These are phyloP conservation scores for Teleogryllus oceanicus DNA, from an alignment of 2,888 invertebrate genomes.

Conservation along the genomic window DNA sequence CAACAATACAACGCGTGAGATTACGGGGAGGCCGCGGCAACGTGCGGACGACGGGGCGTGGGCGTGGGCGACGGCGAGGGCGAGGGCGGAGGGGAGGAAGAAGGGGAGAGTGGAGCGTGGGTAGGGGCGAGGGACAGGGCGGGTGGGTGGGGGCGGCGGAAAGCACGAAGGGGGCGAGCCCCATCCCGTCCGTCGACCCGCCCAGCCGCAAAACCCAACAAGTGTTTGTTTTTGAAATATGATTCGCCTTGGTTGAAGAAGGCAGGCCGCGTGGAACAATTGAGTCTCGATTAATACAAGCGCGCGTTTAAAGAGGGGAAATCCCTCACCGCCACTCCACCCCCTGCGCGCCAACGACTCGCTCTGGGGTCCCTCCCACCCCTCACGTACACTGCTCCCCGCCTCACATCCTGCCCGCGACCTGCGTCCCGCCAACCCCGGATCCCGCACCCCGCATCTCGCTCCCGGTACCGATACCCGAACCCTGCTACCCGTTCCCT, in stretches of 20 bases:
- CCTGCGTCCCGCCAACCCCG: too few species aligned
- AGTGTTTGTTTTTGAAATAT: constrained; percentile 18
- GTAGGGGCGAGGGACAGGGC: background rate
- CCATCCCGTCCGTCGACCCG: background rate
- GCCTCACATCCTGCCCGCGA: too few species aligned
- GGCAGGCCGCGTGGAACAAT: background rate
- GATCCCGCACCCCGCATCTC: too few species aligned
- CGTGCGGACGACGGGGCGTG: background rate
- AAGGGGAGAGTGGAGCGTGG: background rate
- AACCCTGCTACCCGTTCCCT: too few species aligned
- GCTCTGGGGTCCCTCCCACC: too few species aligned
- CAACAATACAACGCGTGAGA: background rate
- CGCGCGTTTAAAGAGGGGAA: too few species aligned
- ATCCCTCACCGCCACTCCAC: too few species aligned
- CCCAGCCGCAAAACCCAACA: background rate
- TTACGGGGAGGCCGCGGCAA: background rate
- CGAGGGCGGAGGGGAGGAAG: background rate
- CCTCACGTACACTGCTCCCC: too few species aligned
- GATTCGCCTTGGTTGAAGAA: constrained; percentile 1
- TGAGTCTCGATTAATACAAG: background rate
- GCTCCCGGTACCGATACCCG: too few species aligned
- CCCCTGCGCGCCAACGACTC: too few species aligned
- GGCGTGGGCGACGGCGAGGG: background rate
- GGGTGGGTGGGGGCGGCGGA: too few species aligned
- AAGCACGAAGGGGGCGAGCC: too few species aligned